A percentile compares a stretch with the other conserved stretches of the same genome.
Evolutionary conservation across 2,888 invertebrate genomes (phyloP).

Genomic region (Chydorus sphaericus): DNA sequence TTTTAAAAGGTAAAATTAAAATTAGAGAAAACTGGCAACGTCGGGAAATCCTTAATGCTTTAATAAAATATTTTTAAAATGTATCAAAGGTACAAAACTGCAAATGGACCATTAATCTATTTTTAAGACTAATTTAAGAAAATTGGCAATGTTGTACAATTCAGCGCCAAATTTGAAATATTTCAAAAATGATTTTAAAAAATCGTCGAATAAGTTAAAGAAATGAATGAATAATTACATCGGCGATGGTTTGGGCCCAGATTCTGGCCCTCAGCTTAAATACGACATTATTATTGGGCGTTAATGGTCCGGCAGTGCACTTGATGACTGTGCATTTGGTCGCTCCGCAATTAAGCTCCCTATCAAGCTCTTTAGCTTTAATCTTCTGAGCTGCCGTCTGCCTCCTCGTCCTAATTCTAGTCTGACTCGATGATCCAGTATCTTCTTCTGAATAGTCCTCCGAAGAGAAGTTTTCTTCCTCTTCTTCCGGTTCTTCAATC

Average conservation of each 20-base stretch:
- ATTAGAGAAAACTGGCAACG: background rate
- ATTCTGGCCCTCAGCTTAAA: constrained; percentile 54
- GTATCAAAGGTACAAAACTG: background rate
- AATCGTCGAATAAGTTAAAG: background rate
- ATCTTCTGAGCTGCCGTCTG: constrained; percentile 18
- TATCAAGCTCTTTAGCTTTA: constrained; percentile 17
- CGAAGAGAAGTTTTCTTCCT: background rate
- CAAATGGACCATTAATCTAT: too few relatives aligned
- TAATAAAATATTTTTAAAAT: background rate
- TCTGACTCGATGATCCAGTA: constrained; percentile 15
- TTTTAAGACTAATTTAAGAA: too few relatives aligned
- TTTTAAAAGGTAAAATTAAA: background rate
- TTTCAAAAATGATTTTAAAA: background rate
- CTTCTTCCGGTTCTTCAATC: background rate
- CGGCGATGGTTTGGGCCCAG: constrained; percentile 65
- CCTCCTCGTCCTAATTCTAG: constrained; percentile 20
- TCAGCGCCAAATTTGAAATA: background rate
- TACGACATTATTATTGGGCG: constrained; percentile 57
- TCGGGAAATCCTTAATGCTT: background rate
- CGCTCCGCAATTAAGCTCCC: constrained; percentile 39
- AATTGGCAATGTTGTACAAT: too few relatives aligned
- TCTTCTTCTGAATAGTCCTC: background rate
- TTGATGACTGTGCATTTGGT: constrained; percentile 58
- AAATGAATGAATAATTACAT: constrained; percentile 39
- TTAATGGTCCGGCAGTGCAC: constrained; percentile 57